A percentile compares a stretch with the other conserved stretches of the same genome.
These are phyloP conservation scores for Brienomyrus brachyistius DNA, from an alignment of 2,113 vertebrate genomes.

Conservation along the genomic window DNA sequence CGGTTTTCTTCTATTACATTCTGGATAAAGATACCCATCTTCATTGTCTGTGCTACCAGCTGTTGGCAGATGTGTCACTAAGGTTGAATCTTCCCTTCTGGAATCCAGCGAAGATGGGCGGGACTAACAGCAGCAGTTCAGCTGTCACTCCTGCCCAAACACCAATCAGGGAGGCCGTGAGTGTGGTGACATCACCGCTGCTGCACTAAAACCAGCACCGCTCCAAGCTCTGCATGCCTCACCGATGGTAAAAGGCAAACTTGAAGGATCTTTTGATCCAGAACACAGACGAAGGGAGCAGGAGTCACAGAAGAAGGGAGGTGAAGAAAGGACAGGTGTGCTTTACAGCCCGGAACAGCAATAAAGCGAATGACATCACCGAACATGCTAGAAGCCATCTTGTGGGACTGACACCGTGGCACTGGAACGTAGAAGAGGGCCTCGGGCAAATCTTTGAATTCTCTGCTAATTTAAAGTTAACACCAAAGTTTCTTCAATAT, in stretches of 20 bases:
- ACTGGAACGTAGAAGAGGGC: background rate
- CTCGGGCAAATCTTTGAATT: slow-evolving; percentile 5
- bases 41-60: background rate
- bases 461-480: slow-evolving; percentile 10
- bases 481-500: slow-evolving; percentile 8
- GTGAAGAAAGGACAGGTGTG: background rate
- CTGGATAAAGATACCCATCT: background rate
- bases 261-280: slow-evolving; percentile 1
- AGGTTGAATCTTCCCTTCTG: background rate
- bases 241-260: background rate
- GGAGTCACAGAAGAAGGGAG: background rate
- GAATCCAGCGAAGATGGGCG: background rate
- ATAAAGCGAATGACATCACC: background rate
- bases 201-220: background rate
- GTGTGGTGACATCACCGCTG: background rate
- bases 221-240: background rate
- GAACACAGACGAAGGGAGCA: background rate
- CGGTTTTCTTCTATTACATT: background rate
- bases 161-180: background rate
- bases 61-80: background rate
- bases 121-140: background rate
- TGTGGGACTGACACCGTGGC: background rate
- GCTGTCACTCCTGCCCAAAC: background rate
- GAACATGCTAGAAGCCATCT: background rate
- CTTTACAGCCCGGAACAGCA: background rate